Percentiles rank a stretch among this genome's conserved stretches.
Evolutionary conservation across 2,888 invertebrate species (phyloP).

Genomic region (Pristionchus mayeri): DNA sequence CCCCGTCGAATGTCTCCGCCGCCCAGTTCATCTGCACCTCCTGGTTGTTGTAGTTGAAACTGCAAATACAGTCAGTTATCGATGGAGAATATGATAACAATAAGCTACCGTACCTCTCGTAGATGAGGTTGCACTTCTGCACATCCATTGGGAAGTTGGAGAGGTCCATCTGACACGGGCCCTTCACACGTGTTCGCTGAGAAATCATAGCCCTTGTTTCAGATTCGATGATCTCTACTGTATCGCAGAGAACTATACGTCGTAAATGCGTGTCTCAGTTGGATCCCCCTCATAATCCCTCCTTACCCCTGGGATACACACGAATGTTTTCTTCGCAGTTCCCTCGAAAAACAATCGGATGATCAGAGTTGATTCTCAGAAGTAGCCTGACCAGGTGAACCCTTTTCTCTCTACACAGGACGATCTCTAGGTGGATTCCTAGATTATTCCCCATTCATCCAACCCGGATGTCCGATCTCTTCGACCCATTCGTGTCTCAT

Average conservation of each 20-base stretch:
- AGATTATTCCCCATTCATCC: too few relatives aligned
- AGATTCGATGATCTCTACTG: not conserved
- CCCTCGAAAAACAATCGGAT: too few relatives aligned
- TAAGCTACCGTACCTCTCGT: slow-evolving; percentile 60
- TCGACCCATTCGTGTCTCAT: too few relatives aligned
- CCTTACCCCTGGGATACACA: too few relatives aligned
- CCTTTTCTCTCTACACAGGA: too few relatives aligned
- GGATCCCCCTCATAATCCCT: too few relatives aligned
- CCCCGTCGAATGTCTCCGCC: slow-evolving; percentile 5
- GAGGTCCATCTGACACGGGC: slow-evolving; percentile 64
- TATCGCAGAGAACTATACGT: too few relatives aligned
- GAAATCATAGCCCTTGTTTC: slow-evolving; percentile 39
- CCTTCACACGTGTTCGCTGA: slow-evolving; percentile 74
- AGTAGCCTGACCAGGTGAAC: too few relatives aligned
- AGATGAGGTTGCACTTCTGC: slow-evolving; percentile 72
- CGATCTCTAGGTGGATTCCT: too few relatives aligned
- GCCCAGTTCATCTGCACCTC: slow-evolving; percentile 75
- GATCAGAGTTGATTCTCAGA: too few relatives aligned
- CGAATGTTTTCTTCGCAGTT: too few relatives aligned
- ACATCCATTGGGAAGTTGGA: slow-evolving; percentile 74
- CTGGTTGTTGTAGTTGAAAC: slow-evolving; percentile 76
- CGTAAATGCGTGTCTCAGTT: too few relatives aligned
- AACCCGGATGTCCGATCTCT: not conserved
- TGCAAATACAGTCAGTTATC: slow-evolving; percentile 50
- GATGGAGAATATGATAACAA: not conserved